Evolutionary conservation across 2,888 invertebrate genomes (phyloP), one percentile per base, ranked within the genome.

Genomic region (Rhimphoctona megacephalus): DNA sequence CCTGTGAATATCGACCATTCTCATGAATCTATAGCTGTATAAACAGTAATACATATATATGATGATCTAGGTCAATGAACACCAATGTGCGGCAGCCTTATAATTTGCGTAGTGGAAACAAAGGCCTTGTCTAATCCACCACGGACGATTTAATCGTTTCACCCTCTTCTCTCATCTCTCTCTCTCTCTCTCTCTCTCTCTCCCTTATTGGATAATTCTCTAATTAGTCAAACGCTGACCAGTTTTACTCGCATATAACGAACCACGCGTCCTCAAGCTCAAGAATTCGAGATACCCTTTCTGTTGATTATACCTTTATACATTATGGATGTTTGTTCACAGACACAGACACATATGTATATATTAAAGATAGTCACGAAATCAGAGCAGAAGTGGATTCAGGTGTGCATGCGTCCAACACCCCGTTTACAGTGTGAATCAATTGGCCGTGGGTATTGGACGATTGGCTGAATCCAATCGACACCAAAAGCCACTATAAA

Each of bases 41-140:
- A n/a, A n/a, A n/a, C n/a, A n/a, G n/a, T n/a, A n/a, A 43, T 39
- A 43, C 25, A 36, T 25, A 33, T 70, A 39, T 54, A 78, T 78
- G 25, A 73, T 79, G 69, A 77, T 83, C 81, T 78, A 25, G 69
- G 61, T 83, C 81, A 81, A 72, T 57, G 73, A 39, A 81, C 80
- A 76, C 66, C 72, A 19, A 86, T 87, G 87, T 84, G 85, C 82
- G 88, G 83, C 86, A 81, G 88, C 90, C 90, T 90, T 90, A 90
- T 90, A 91, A 90, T 91, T 91, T 90, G 90, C 84, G 88, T 87
- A 84, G 87, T 88, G 89, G 89, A 88, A 91, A 91, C 90, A 91
- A 91, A 90, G 90, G 89, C 89, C 88, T 89, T 89, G 90, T 88
- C 90, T 90, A 91, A 91, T 91, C 90, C 90, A 90, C 89, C 89